Base-by-base conservation (phyloP, 2,113 vertebrate species). In the Melanerpes aurifrons region DNA sequence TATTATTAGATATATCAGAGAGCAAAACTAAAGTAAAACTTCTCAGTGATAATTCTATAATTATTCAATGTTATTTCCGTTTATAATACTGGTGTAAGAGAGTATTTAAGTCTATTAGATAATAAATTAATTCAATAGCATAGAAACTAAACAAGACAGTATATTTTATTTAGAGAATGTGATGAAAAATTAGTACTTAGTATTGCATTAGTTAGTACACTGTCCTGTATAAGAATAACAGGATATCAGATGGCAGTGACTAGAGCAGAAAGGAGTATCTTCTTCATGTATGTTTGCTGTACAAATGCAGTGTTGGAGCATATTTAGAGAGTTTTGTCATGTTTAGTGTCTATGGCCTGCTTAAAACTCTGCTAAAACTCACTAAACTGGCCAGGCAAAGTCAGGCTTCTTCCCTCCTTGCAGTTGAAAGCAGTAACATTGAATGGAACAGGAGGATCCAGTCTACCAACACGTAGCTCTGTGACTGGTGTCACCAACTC, bases 61-160 rank as follows among this genome's bases (percentile, higher is more conserved):
- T 62, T 71, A 57, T 7, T 56, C 7, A 8, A 71, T 83, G 74
- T 75, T 91, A 68, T 66, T 93, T 86, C 12, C 7, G 54, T 79
- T 90, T 80, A 22, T 77, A 78, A 54, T 54, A 54, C 15, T 62
- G 22, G 29, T 31, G 14, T 79, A 83, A 87, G 4, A 79, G 25
- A 87, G 6, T 6, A 80, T 50, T 79, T 80, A 85, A 79, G 15
- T 31, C 37, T 67, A 54, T 37, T 74, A 83, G 22, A 82, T 40
- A 88, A 31, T 18, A 75, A 93, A 93, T 82, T 92, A 12, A 75
- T 79, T 87, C 63, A 66, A 47, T 87, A 82, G 83, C 80, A 28
- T 5, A 79, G 58, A 58, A 78, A 61, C 25, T 79, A 62, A 96
- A 87, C 15, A 84, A 95, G 21, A 3, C 32, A n/a, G 6, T 48